Evolutionary conservation across 2,797 vertebrate genomes (phyloP).

Genomic region (Ateles fusciceps): DNA sequence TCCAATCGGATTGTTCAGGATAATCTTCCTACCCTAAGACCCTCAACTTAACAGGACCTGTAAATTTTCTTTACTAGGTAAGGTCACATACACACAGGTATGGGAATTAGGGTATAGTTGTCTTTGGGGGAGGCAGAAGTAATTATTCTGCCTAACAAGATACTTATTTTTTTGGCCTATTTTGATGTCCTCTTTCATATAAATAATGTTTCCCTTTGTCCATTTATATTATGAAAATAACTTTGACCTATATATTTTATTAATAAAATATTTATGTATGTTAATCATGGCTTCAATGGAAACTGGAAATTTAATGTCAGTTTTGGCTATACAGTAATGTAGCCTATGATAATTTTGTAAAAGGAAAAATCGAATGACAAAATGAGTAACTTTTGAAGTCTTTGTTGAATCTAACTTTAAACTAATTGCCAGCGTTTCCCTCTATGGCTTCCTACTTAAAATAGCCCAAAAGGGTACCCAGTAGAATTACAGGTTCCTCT

Average conservation of each 20-base stretch:
- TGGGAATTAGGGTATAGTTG: background rate
- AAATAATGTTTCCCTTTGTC: background rate
- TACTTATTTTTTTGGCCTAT: background rate
- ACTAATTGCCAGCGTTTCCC: constrained; percentile 1
- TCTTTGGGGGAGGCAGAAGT: background rate
- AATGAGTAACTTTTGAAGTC: constrained; percentile 27
- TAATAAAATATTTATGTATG: background rate
- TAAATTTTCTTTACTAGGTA: background rate
- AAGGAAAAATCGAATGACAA: background rate
- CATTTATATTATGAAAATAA: background rate
- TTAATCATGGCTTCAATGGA: background rate
- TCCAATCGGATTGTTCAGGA: background rate
- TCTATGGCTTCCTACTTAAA: constrained; percentile 40
- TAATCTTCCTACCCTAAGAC: background rate
- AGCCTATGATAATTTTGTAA: background rate
- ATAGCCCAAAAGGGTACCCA: background rate
- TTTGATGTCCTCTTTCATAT: background rate
- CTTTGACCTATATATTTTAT: background rate
- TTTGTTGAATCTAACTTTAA: constrained; percentile 12
- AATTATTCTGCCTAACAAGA: background rate
- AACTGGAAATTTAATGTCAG: background rate
- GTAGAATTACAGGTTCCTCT: background rate
- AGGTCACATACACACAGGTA: background rate
- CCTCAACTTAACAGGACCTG: background rate
- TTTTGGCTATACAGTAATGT: background rate